Evolutionary conservation across 2,888 invertebrate species (phyloP), one percentile per base, ranked within the genome.

Genomic region (Acleris holmiana): DNA sequence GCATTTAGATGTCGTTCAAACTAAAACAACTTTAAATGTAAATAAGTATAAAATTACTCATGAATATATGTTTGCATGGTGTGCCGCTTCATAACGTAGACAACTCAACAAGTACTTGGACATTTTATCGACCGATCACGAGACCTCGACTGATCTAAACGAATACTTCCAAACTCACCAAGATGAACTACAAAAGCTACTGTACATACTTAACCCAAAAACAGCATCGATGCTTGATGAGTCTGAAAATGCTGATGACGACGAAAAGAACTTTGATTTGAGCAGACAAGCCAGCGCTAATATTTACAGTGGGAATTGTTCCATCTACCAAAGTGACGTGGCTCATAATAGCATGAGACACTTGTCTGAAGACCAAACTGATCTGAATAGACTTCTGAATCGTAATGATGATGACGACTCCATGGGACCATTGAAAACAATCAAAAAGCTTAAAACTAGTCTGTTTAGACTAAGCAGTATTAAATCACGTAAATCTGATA

Each of bases 391-490:
- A 76, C 80, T 91, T 8, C 72, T 92, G 0, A 96, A 88, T 93
- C 94, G 77, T 89, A 93, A 82, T 84, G 95, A 71, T 85, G 94
- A 71, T 88, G 83, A 84, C 0, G 93, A 75, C 86, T 93, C 76
- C 74, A 93, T 61, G 77, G 94, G 85, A 19, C 94, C 91, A 0
- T 72, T 91, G 5, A 83, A 85, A 62, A 86, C 94, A 55, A 92
- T 96, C 51, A 95, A 94, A 70, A 95, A 94, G 67, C 86, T 96
- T 0, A 95, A 94, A 75, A 92, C 82, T 79, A 80, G 92, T 76
- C 93, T 95, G 35, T 92, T 96, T 15, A 94, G 94, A 76, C 94
- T 95, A 72, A 93, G 91, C 1, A 93, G 93, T n/a, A 80, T 94
- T n/a, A 93, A 94, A 76, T 89, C 93, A 4, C 94, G 93, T 72